Percentiles rank a stretch among this genome's conserved stretches.
Conservation (phyloP, 2,113 vertebrate species). For the Todiramphus saurophagus region DNA sequence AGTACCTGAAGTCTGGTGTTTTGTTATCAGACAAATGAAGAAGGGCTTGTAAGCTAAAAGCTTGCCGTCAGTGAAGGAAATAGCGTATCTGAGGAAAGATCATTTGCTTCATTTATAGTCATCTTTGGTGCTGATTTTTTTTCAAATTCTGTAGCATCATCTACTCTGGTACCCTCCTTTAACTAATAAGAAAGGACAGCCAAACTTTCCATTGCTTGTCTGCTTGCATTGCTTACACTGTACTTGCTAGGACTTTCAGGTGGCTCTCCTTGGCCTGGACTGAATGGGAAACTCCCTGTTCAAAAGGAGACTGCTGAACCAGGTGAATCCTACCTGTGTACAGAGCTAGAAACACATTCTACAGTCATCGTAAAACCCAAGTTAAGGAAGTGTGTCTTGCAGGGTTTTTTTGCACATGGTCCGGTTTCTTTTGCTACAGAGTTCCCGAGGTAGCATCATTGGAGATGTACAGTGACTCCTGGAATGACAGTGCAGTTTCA, state of each 20-base stretch:
- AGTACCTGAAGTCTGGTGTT: not conserved
- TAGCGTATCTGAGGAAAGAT: not conserved
- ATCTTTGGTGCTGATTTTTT: not conserved
- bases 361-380: not conserved
- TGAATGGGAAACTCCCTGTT: not conserved
- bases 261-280: not conserved
- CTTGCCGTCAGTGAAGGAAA: not conserved
- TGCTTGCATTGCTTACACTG: not conserved
- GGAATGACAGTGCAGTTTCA: not conserved
- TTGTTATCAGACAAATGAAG: not conserved
- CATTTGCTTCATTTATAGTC: not conserved
- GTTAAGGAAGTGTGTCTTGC: not conserved
- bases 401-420: not conserved
- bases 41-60: not conserved
- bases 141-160: not conserved
- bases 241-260: not conserved
- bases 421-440: not conserved
- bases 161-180: not conserved
- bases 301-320: not conserved
- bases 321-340: not conserved
- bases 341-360: not conserved
- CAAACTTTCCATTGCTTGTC: not conserved
- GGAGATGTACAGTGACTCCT: not conserved
- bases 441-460: not conserved
- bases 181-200: not conserved